Base-by-base conservation (phyloP, 2,113 vertebrate genomes). In the Oenanthe melanoleuca region DNA sequence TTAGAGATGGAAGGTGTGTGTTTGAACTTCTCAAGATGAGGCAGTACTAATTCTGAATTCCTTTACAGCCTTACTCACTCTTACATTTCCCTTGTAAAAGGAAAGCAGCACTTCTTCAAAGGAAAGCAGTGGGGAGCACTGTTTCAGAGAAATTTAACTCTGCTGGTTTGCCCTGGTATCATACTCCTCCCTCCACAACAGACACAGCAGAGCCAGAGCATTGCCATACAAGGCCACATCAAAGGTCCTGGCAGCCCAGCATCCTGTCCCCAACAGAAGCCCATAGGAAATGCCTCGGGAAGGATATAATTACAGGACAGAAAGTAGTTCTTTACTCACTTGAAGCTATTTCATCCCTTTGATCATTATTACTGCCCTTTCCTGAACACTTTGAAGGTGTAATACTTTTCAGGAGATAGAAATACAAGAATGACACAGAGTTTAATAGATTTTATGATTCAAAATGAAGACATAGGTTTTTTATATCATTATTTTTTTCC, bases 11-110 rank as follows among this genome's bases (percentile, higher is more conserved):
- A 73, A 95, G 60, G 33, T 55, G 42, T 77, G n/a, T 86, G 55
- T 70, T 88, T 88, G 86, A 89, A 88, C 47, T 80, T 33, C 67
- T 81, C 52, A 66, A 20, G 45, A 66, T 70, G 78, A 94, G 45
- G 33, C n/a, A 80, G 44, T 65, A 33, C n/a, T 87, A 69, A 49
- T 79, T 79, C 57, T 86, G 66, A 80, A 92, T 89, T 88, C 53
- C 50, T 93, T 88, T 82, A 26, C 57, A 80, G 31, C 18, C 12
- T 96, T 67, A 79, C 47, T 25, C 28, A 49, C 19, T 85, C 73
- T 73, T 44, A 60, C 6, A 47, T 12, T 38, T 79, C 22, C 6
- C 40, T 45, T 38, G 11, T 34, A 57, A 81, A 85, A 89, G 49
- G 28, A 79, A 21, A 82, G 31, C 31, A 75, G 15, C 31, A 6